These are phyloP conservation scores for Hassar affinis DNA, from an alignment of 2,113 vertebrate genomes.

Conservation along the genomic window DNA sequence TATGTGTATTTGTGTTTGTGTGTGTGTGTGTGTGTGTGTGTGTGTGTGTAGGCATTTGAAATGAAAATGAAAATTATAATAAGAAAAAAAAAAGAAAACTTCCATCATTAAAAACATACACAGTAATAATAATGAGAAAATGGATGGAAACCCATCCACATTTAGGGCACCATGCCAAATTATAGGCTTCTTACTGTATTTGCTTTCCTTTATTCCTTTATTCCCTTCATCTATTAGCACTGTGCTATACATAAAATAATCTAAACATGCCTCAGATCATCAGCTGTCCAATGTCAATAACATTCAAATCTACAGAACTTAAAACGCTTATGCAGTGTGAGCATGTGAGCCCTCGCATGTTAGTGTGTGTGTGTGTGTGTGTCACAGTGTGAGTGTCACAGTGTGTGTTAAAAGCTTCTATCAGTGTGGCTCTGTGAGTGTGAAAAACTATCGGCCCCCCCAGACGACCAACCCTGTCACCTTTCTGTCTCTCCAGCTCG, in stretches of 20 bases:
- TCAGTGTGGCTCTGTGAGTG: conserved; percentile 47
- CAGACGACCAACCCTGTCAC: conserved; percentile 38
- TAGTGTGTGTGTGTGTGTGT: conserved; percentile 7
- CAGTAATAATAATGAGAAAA: too few relatives aligned
- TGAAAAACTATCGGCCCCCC: conserved; percentile 50
- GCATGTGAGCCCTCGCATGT: not conserved
- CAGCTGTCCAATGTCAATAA: not conserved
- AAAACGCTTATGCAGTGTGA: not conserved
- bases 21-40: too few relatives aligned
- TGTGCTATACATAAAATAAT: too few relatives aligned
- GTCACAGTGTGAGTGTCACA: too few relatives aligned
- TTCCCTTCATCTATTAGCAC: too few relatives aligned
- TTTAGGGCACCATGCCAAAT: not conserved
- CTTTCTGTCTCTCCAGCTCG: conserved; percentile 31
- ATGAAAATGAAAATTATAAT: too few relatives aligned
- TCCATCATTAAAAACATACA: too few relatives aligned
- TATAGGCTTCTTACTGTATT: not conserved
- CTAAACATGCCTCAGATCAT: not conserved
- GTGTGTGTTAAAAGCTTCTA: conserved; percentile 39
- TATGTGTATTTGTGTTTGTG: too few relatives aligned
- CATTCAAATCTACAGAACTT: not conserved
- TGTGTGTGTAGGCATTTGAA: too few relatives aligned
- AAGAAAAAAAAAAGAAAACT: too few relatives aligned
- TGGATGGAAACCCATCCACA: not conserved
- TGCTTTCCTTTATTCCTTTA: not conserved